Evolutionary conservation across 2,888 invertebrate genomes (phyloP).

Genomic region (Spatulosminthurus flaviceps): DNA sequence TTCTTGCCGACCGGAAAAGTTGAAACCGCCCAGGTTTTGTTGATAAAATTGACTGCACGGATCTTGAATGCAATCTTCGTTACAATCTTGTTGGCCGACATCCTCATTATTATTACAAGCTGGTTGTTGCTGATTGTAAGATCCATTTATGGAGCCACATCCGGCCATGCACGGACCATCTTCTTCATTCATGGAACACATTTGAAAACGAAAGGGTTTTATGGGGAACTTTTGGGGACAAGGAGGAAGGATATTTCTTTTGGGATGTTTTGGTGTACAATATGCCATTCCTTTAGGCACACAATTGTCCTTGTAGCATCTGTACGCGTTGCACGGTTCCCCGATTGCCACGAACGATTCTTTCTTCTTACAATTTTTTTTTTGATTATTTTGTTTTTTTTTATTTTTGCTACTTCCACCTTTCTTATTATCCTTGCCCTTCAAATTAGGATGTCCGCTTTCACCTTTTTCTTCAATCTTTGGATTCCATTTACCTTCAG

Average conservation of each 20-base stretch:
- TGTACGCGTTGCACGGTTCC: constrained; percentile 5
- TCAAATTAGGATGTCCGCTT: constrained; percentile 12
- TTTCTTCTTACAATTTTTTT: background rate
- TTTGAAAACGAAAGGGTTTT: background rate
- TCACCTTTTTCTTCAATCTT: constrained; percentile 10
- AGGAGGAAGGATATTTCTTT: background rate
- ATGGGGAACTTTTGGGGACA: constrained; percentile 23
- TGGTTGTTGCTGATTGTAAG: too few species aligned
- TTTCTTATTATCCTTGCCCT: background rate
- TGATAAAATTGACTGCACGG: too few species aligned
- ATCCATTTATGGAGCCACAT: too few species aligned
- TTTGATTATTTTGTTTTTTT: background rate
- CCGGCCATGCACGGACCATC: too few species aligned
- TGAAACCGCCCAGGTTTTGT: too few species aligned
- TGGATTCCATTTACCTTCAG: constrained; percentile 4
- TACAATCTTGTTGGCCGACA: too few species aligned
- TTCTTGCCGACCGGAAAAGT: too few species aligned
- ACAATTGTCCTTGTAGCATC: constrained; percentile 30
- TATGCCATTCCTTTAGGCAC: constrained; percentile 2
- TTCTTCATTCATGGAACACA: background rate
- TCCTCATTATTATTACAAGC: too few species aligned
- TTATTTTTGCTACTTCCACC: background rate
- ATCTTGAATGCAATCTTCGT: too few species aligned
- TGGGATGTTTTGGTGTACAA: constrained; percentile 12
- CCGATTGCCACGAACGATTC: constrained; percentile 6